Evolutionary conservation across 2,888 invertebrate species (phyloP).

Genomic region (Nesidiocoris tenuis): DNA sequence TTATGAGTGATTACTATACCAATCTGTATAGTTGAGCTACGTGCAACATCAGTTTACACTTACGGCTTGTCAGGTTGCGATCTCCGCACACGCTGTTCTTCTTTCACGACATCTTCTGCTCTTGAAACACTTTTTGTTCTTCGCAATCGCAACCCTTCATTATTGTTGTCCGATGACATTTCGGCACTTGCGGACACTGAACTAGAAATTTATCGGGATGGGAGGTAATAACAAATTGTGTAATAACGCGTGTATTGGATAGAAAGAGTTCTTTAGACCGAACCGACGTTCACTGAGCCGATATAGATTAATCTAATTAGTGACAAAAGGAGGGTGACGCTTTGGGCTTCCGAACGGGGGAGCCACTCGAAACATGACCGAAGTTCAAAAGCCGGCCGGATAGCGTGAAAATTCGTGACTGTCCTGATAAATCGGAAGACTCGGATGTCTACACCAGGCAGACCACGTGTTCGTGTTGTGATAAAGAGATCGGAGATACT

Average conservation of each 20-base stretch:
- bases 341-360: conserved; percentile 26
- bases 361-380: conserved; percentile 22
- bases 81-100: conserved; percentile 74
- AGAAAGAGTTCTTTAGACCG: background rate
- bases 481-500: conserved; percentile 25
- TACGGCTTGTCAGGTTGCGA: conserved; percentile 86
- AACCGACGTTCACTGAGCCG: background rate
- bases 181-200: background rate
- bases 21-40: too few relatives aligned
- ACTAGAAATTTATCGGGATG: background rate
- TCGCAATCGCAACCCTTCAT: conserved; percentile 58
- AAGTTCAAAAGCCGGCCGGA: conserved; percentile 22
- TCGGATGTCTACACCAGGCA: background rate
- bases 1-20: too few relatives aligned
- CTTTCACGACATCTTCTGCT: conserved; percentile 82
- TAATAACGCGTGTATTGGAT: too few relatives aligned
- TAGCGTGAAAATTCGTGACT: background rate
- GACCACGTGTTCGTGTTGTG: conserved; percentile 20
- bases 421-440: background rate
- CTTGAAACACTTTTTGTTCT: conserved; percentile 83
- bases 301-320: conserved; percentile 28
- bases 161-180: conserved; percentile 46
- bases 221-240: background rate
- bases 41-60: too few relatives aligned
- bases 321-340: background rate